Evolutionary conservation across 2,113 vertebrate genomes (phyloP).

Genomic region (Mesitornis unicolor): DNA sequence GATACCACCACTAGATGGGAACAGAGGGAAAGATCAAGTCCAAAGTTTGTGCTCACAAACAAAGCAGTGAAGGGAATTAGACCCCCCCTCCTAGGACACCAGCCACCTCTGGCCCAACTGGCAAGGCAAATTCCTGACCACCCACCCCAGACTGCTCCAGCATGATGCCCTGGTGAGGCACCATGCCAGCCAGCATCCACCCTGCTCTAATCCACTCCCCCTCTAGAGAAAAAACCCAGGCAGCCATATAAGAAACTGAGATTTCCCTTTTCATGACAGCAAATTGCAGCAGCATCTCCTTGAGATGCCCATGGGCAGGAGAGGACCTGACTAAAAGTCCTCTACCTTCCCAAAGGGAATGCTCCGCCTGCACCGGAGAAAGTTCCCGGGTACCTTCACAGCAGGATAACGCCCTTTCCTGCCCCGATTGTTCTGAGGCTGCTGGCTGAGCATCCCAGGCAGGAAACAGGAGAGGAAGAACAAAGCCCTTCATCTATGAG

Average conservation of each 20-base stretch:
- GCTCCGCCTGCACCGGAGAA: background rate
- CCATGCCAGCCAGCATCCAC: background rate
- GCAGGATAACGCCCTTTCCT: background rate
- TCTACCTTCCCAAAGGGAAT: background rate
- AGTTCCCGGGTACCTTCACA: background rate
- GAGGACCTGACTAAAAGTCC: background rate
- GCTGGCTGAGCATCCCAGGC: background rate
- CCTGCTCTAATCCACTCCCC: background rate
- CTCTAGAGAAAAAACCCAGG: background rate
- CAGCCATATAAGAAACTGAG: rapidly evolving
- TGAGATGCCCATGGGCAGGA: rapidly evolving
- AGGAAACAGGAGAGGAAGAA: background rate
- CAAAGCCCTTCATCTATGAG: rapidly evolving
- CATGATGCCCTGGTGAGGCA: background rate
- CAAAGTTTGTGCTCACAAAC: background rate
- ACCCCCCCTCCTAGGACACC: background rate
- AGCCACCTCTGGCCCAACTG: rapidly evolving
- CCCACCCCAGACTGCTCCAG: background rate
- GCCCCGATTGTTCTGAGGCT: background rate
- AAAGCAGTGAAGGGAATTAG: background rate
- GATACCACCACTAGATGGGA: background rate
- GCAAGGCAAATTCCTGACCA: background rate
- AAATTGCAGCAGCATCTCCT: background rate
- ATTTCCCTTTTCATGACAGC: background rate
- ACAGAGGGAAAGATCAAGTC: background rate